phyloP scores from a whole-genome alignment of 2,113 vertebrate genomes.

The Prunella himalayana region DNA sequence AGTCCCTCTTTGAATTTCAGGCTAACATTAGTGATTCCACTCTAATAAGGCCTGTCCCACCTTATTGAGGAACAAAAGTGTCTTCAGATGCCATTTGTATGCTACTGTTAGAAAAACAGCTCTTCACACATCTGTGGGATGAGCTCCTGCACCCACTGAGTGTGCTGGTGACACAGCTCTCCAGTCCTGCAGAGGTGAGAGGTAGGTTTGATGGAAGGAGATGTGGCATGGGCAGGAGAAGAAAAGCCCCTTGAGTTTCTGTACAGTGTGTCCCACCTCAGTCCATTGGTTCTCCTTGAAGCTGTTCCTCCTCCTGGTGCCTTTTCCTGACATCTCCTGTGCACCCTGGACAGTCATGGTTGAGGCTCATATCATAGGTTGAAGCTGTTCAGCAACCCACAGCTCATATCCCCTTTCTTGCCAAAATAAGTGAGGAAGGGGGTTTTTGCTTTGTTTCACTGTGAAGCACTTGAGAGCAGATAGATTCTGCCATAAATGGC shows the following conservation, averaged over 20 bases:
- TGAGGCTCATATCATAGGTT: neutral
- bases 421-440: neutral
- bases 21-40: neutral
- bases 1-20: neutral
- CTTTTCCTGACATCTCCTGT: neutral
- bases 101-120: neutral
- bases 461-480: neutral
- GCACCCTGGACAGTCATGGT: neutral
- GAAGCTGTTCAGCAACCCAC: neutral
- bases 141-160: neutral
- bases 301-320: neutral
- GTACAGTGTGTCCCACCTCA: rapidly evolving
- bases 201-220: neutral
- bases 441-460: neutral
- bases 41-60: neutral
- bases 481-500: neutral
- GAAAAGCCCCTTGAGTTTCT: neutral
- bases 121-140: rapidly evolving
- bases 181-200: rapidly evolving
- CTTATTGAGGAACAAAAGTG: neutral
- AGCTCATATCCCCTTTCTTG: rapidly evolving
- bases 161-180: neutral
- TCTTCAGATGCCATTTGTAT: neutral
- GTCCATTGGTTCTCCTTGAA: neutral
- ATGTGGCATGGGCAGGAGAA: neutral